phyloP scores from a whole-genome alignment of 2,888 invertebrate species.

The Scaeva pyrastri region DNA sequence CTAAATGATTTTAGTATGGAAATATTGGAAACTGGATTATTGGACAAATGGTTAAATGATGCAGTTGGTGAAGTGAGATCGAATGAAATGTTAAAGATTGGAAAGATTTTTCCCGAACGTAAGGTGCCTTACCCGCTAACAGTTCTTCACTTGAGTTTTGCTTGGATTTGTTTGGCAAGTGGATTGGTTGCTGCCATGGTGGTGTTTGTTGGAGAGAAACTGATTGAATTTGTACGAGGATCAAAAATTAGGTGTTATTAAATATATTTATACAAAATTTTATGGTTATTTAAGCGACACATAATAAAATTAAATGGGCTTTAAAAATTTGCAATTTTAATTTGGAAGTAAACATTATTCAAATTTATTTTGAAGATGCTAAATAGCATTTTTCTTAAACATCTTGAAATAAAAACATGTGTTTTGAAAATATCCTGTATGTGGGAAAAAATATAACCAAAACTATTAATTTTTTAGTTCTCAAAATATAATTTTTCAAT shows the following conservation, averaged over 20 bases:
- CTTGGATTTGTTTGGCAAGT: conserved; percentile 32
- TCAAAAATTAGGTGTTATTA: neutral
- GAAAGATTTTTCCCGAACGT: neutral
- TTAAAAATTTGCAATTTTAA: too few relatives aligned
- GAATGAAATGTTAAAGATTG: neutral
- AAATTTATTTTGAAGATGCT: too few relatives aligned
- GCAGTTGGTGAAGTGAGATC: neutral
- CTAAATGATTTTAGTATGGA: conserved; percentile 25
- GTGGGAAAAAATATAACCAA: too few relatives aligned
- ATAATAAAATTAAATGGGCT: too few relatives aligned
- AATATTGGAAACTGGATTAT: conserved; percentile 16
- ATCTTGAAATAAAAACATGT: too few relatives aligned
- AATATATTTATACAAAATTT: too few relatives aligned
- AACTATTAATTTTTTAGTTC: too few relatives aligned
- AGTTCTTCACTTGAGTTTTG: conserved; percentile 32
- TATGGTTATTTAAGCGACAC: too few relatives aligned
- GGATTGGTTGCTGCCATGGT: conserved; percentile 3
- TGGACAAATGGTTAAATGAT: conserved; percentile 31
- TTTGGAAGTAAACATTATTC: too few relatives aligned
- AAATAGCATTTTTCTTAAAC: too few relatives aligned
- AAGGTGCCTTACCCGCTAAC: neutral
- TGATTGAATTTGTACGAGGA: neutral
- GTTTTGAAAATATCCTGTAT: too few relatives aligned
- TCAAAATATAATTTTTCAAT: too few relatives aligned
- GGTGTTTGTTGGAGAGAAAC: conserved; percentile 11